These are phyloP conservation scores for Epizoanthus stellaris DNA, from an alignment of 92 coral and sea anemone genomes.

Conservation along the genomic window DNA sequence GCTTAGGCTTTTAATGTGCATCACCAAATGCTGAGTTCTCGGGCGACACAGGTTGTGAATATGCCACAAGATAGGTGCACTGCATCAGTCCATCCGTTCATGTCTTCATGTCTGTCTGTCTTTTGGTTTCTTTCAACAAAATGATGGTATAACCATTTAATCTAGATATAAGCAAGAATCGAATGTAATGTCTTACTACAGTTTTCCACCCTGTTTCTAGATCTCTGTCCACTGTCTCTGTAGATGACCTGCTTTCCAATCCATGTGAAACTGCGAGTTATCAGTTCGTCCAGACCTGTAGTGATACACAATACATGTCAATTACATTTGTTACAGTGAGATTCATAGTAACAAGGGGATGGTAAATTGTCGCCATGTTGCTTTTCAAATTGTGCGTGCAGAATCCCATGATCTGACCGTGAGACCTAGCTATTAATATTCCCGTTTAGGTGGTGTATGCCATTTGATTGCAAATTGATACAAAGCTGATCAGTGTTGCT, in stretches of 20 bases:
- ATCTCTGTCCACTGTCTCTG: slow-evolving; percentile 1
- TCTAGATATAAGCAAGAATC: not conserved
- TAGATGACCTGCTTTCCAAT: not conserved
- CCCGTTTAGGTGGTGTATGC: no score
- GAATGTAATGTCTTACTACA: slow-evolving; percentile 3
- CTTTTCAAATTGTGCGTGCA: no score
- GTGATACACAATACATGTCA: no score
- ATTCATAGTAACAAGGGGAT: no score
- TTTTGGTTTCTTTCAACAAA: not conserved
- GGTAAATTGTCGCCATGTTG: no score
- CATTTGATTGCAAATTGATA: no score
- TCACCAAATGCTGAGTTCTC: not conserved
- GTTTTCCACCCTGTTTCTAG: not conserved
- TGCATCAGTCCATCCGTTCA: slow-evolving; percentile 16
- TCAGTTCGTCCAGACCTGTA: not conserved
- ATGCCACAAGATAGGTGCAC: not conserved
- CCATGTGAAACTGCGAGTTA: not conserved
- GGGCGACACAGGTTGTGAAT: not conserved
- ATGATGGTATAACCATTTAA: slow-evolving; percentile 8
- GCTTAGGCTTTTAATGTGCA: slow-evolving; percentile 24
- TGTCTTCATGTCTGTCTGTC: slow-evolving; percentile 22
- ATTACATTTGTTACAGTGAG: no score
- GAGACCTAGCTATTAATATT: no score
- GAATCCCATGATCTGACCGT: no score
- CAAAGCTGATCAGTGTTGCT: no score